Percentiles rank a stretch among this genome's conserved stretches.
phyloP scores from a whole-genome alignment of 2,797 vertebrate genomes.

The Salarias fasciatus region DNA sequence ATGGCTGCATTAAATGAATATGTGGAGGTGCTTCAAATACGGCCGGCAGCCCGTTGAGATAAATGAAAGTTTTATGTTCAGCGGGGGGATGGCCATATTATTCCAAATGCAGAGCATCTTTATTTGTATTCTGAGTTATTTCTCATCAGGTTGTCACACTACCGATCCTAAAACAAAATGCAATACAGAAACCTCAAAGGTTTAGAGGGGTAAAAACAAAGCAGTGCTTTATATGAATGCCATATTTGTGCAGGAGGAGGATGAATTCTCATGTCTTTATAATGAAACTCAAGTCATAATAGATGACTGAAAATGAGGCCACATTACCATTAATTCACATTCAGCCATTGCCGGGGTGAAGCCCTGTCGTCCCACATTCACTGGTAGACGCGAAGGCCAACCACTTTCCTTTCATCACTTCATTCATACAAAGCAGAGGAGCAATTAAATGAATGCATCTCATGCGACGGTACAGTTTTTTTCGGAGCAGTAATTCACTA shows the following conservation, averaged over 20 bases:
- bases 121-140: too few species aligned
- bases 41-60: slow-evolving; percentile 2
- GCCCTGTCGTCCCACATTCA: slow-evolving; percentile 18
- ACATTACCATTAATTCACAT: slow-evolving; percentile 20
- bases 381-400: slow-evolving; percentile 1
- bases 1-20: slow-evolving; percentile 12
- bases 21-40: not conserved
- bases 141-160: too few species aligned
- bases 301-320: slow-evolving; percentile 19
- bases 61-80: not conserved
- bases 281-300: too few species aligned
- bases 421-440: slow-evolving; percentile 12
- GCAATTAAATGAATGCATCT: slow-evolving; percentile 14
- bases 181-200: too few species aligned
- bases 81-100: not conserved
- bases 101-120: not conserved
- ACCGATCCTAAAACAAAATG: too few species aligned
- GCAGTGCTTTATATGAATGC: too few species aligned
- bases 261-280: too few species aligned
- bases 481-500: slow-evolving; percentile 13
- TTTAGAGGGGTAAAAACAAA: not conserved
- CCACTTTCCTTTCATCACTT: slow-evolving; percentile 11
- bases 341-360: slow-evolving; percentile 1
- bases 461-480: slow-evolving; percentile 4
- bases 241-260: not conserved